Conservation (phyloP, 2,113 vertebrate species). For the Prunella fulvescens region DNA sequence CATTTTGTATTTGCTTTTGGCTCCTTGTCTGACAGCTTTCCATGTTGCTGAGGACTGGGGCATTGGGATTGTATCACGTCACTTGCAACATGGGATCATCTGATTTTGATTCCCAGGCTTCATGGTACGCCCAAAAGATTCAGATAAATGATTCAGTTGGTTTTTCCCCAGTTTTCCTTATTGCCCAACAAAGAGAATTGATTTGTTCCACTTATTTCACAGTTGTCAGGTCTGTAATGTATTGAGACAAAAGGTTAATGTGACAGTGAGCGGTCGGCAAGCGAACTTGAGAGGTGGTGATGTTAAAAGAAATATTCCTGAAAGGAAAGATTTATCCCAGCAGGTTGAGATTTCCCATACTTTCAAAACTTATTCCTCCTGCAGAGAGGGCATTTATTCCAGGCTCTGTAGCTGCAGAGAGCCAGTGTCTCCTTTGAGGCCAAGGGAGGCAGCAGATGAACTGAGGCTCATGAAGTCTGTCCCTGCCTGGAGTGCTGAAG, state of each 20-base stretch:
- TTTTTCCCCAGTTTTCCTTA: fast-evolving
- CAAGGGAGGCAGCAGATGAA: neutral
- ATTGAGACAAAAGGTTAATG: fast-evolving
- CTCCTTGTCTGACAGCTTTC: neutral
- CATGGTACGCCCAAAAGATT: neutral
- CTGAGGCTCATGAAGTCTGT: neutral
- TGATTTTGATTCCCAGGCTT: neutral
- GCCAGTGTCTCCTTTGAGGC: neutral
- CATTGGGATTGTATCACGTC: neutral
- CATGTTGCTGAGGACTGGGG: neutral
- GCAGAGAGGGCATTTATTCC: neutral
- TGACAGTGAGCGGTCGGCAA: neutral
- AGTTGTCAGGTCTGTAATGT: neutral
- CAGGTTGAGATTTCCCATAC: neutral
- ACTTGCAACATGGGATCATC: neutral
- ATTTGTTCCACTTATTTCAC: neutral
- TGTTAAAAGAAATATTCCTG: neutral
- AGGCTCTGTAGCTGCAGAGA: fast-evolving
- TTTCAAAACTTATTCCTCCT: neutral
- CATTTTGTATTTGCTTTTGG: neutral
- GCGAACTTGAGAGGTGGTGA: neutral
- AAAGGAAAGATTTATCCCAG: neutral
- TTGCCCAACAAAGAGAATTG: neutral
- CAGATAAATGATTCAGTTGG: neutral
- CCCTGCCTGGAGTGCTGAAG: neutral